phyloP scores from a whole-genome alignment of 2,797 vertebrate species.

The Microctenopoma lineatum region DNA sequence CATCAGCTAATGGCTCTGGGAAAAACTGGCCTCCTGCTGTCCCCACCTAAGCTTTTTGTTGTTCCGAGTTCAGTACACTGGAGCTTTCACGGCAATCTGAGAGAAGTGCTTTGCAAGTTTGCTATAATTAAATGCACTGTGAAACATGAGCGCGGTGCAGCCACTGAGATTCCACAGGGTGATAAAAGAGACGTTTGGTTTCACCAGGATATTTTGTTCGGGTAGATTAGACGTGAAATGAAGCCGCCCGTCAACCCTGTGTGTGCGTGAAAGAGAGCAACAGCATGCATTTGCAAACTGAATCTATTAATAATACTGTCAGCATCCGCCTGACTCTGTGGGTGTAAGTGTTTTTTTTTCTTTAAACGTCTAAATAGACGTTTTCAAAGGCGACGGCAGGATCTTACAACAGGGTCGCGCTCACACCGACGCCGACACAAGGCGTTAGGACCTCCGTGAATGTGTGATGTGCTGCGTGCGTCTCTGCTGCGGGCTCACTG shows the following conservation, averaged over 20 bases:
- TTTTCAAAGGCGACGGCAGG: conserved; percentile 7
- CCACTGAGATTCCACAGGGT: not conserved
- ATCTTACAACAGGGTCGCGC: conserved; percentile 13
- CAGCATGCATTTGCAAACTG: conserved; percentile 10
- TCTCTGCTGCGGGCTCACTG: conserved; percentile 4
- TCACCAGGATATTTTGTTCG: conserved; percentile 23
- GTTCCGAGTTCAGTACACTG: conserved; percentile 2
- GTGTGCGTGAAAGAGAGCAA: not conserved
- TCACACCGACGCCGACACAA: conserved; percentile 28
- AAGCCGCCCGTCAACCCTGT: conserved; percentile 24
- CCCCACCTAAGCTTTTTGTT: conserved; percentile 33
- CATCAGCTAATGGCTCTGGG: conserved; percentile 59
- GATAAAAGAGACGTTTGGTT: conserved; percentile 29
- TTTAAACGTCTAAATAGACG: conserved; percentile 2
- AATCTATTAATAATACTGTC: conserved; percentile 29
- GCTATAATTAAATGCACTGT: conserved; percentile 42
- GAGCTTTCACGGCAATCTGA: conserved; percentile 30
- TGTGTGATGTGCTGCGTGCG: not conserved
- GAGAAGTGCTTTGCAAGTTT: conserved; percentile 42
- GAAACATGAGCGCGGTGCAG: not conserved
- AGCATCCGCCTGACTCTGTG: not conserved
- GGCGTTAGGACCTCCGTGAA: conserved; percentile 5
- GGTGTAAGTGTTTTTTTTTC: conserved; percentile 7
- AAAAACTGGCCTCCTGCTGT: not conserved
- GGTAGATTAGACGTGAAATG: conserved; percentile 49